Percentiles rank a stretch among this genome's conserved stretches.
These are phyloP conservation scores for Drosophila seclusa DNA, from an alignment of 2,888 invertebrate genomes.

Conservation along the genomic window DNA sequence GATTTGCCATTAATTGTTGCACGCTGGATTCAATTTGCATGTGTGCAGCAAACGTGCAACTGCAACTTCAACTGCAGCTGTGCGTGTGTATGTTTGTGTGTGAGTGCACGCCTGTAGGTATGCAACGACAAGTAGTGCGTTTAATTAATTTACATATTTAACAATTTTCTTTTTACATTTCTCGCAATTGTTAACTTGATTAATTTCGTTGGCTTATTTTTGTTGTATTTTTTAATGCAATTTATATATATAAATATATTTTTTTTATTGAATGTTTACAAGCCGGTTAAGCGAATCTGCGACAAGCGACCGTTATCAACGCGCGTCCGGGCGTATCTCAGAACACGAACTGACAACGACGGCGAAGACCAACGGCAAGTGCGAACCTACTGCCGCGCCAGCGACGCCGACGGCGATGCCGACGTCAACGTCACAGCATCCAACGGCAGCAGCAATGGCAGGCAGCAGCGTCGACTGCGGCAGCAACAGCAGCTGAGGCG, in stretches of 20 bases:
- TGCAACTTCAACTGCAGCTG: slow-evolving; percentile 11
- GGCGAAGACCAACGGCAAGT: slow-evolving; percentile 41
- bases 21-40: slow-evolving; percentile 73
- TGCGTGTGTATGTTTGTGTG: slow-evolving; percentile 19
- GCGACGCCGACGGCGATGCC: slow-evolving; percentile 42
- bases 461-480: slow-evolving; percentile 20
- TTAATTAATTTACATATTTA: slow-evolving; percentile 4
- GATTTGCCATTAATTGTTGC: slow-evolving; percentile 83
- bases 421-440: slow-evolving; percentile 58
- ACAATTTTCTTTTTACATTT: slow-evolving; percentile 11
- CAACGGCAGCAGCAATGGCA: slow-evolving; percentile 33
- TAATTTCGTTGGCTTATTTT: not conserved
- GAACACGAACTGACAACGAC: slow-evolving; percentile 81
- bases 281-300: slow-evolving; percentile 51
- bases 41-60: slow-evolving; percentile 19
- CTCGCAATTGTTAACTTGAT: slow-evolving; percentile 5
- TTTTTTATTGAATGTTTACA: slow-evolving; percentile 33
- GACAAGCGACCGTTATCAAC: slow-evolving; percentile 63
- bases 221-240: slow-evolving; percentile 6
- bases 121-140: slow-evolving; percentile 32
- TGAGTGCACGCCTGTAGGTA: slow-evolving; percentile 53
- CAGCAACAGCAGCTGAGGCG: slow-evolving; percentile 52
- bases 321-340: slow-evolving; percentile 82
- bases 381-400: slow-evolving; percentile 47
- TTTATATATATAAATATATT: not conserved